These are phyloP conservation scores for Chelon labrosus DNA, from an alignment of 2,797 vertebrate genomes.

Conservation along the genomic window DNA sequence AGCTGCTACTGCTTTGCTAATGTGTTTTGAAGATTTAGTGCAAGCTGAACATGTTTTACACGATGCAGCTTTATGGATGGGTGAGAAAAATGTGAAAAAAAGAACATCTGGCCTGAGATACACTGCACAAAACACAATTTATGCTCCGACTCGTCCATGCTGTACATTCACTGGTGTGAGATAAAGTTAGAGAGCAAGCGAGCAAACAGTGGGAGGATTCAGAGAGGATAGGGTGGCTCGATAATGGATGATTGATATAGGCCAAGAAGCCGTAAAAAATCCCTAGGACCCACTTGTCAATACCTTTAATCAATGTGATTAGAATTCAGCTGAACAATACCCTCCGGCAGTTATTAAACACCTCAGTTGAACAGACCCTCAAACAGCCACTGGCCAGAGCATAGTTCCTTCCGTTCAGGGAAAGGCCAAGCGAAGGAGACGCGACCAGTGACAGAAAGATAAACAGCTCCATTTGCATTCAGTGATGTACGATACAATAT, in stretches of 20 bases:
- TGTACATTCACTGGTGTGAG: constrained; percentile 9
- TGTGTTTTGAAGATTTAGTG: not conserved
- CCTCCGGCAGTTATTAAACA: constrained; percentile 73
- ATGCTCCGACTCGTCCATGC: not conserved
- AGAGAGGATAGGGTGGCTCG: constrained; percentile 42
- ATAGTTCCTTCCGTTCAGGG: constrained; percentile 23
- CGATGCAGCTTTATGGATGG: not conserved
- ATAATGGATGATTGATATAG: constrained; percentile 68
- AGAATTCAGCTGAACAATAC: constrained; percentile 77
- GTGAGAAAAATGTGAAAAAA: not conserved
- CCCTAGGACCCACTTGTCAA: constrained; percentile 68
- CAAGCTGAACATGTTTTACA: not conserved
- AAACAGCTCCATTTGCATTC: constrained; percentile 78
- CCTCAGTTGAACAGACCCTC: constrained; percentile 41
- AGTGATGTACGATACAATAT: constrained; percentile 79
- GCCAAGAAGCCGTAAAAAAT: constrained; percentile 61
- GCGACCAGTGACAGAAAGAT: constrained; percentile 71
- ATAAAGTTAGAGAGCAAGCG: constrained; percentile 23
- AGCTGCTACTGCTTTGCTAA: not conserved
- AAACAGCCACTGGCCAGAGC: constrained; percentile 15
- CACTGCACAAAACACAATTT: no score
- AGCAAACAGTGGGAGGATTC: constrained; percentile 24
- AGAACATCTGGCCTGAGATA: not conserved
- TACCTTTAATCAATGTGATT: constrained; percentile 81
- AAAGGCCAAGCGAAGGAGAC: constrained; percentile 55